Evolutionary conservation across 2,113 vertebrate species (phyloP).

Genomic region (Abramis brama): DNA sequence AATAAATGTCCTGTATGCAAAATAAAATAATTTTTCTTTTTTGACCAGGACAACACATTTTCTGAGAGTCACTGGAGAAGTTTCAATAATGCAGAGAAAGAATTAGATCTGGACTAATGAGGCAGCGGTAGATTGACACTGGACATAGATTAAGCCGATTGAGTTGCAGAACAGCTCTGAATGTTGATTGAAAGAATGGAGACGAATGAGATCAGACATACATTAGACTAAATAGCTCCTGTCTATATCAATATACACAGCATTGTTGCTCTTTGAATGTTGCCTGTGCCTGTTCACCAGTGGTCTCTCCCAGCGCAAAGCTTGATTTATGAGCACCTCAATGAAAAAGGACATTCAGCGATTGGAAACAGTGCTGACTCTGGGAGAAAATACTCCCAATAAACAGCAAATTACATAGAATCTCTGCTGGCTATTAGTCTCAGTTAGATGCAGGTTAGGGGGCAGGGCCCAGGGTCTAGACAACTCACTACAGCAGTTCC

Average conservation of each 20-base stretch:
- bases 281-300: slow-evolving; percentile 65
- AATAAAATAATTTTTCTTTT: not conserved
- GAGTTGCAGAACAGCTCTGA: slow-evolving; percentile 38
- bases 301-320: slow-evolving; percentile 64
- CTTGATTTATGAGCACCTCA: slow-evolving; percentile 81
- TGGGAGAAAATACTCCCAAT: slow-evolving; percentile 79
- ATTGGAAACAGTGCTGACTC: slow-evolving; percentile 78
- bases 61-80: slow-evolving; percentile 14
- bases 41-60: not conserved
- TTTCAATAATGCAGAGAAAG: slow-evolving; percentile 45
- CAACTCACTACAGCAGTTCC: slow-evolving; percentile 56
- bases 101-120: slow-evolving; percentile 50
- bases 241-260: slow-evolving; percentile 52
- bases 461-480: slow-evolving; percentile 50
- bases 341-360: slow-evolving; percentile 79
- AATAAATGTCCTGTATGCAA: too few species aligned
- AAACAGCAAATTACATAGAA: slow-evolving; percentile 82
- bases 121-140: slow-evolving; percentile 42
- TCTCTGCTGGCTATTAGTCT: slow-evolving; percentile 76
- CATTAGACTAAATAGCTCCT: slow-evolving; percentile 59
- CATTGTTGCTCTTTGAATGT: slow-evolving; percentile 60
- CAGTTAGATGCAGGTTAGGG: slow-evolving; percentile 67
- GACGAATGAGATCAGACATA: slow-evolving; percentile 54
- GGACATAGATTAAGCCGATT: slow-evolving; percentile 55
- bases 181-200: slow-evolving; percentile 53